These are phyloP conservation scores for Cyclura pinguis DNA, from an alignment of 2,797 vertebrate species.

Conservation along the genomic window DNA sequence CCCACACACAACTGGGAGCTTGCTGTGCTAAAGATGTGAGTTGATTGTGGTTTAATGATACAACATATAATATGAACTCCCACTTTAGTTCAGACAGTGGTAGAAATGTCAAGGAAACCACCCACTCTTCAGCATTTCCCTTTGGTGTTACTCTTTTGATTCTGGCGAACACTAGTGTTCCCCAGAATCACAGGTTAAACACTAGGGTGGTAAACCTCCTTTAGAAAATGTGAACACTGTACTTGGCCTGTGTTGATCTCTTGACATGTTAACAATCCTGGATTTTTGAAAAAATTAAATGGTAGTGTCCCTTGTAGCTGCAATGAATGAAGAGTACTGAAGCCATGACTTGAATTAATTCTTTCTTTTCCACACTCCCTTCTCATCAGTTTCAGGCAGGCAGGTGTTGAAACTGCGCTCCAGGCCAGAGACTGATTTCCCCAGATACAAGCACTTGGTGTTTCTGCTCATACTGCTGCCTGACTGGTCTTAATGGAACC, in stretches of 20 bases:
- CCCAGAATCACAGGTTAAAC: neutral
- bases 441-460: conserved; percentile 61
- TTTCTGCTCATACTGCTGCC: conserved; percentile 29
- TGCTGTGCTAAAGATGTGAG: neutral
- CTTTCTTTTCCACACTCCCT: conserved; percentile 1
- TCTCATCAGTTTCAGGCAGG: conserved; percentile 51
- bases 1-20: neutral
- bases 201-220: neutral
- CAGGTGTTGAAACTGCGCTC: conserved; percentile 66
- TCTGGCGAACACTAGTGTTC: neutral
- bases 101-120: neutral
- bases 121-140: neutral
- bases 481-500: conserved; percentile 65
- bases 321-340: neutral
- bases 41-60: neutral
- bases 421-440: conserved; percentile 47
- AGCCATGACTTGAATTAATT: neutral
- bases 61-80: neutral
- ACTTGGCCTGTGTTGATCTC: neutral
- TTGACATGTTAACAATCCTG: neutral
- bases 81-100: neutral
- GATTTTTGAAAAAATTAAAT: conserved; percentile 18
- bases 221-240: neutral
- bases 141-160: neutral
- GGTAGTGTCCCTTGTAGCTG: neutral